Evolutionary conservation across 2,797 vertebrate genomes (phyloP), one percentile per base, ranked within the genome.

Genomic region (Crax fasciolata): DNA sequence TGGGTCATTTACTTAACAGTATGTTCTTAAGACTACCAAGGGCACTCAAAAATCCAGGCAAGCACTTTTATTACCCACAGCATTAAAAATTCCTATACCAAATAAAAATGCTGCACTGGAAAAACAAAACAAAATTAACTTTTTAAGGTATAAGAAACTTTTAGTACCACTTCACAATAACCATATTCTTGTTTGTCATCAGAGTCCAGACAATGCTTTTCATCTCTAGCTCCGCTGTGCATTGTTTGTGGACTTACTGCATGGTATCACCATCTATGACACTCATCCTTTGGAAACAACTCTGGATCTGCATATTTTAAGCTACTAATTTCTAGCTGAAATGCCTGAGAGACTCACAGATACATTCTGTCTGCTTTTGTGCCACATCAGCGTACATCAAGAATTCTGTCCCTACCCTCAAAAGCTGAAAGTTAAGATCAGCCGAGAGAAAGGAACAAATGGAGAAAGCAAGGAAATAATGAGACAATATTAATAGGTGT

Each of bases 211-310:
- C 8, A 79, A 75, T 20, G 15, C 30, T 82, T 61, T 81, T 55
- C 8, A 67, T 79, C 48, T 65, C 75, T 52, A 62, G 27, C 43
- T 95, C 62, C 25, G 28, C 76, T 84, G 39, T 63, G 23, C 48
- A 75, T 82, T 82, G 54, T 78, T 92, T 90, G 85, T 70, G 84
- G 62, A 63, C 23, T 75, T 78, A 67, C 24, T 91, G 43, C 15
- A 61, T 52, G 28, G 13, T 82, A 61, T 48, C 52, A 66, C 80
- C 38, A 57, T 58, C 58, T 78, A 68, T 54, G 48, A 63, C 71
- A 44, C 19, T 87, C 58, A 67, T 14, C 30, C 71, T 95, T 92
- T 71, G 67, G 44, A 68, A 75, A 62, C 13, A 70, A 13, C 75
- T 84, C 72, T 85, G 62, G 61, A 78, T 74, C 51, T 59, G 57